Evolutionary conservation across 30 jellyfish, hydroid and myxozoan species (phyloP).

Genomic region (Phacellophora camtschatica): DNA sequence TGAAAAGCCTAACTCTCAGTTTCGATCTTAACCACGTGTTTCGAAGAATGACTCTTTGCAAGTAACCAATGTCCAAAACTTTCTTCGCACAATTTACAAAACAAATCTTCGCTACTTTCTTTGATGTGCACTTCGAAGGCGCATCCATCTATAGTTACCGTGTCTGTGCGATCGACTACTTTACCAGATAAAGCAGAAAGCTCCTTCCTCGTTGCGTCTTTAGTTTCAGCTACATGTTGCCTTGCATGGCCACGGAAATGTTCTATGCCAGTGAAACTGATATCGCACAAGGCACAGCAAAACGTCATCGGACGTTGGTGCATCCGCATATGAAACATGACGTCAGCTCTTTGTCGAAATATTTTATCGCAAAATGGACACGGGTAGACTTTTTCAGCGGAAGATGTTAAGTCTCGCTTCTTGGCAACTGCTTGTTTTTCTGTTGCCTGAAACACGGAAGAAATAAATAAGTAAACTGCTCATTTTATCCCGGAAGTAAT

Average conservation of each 20-base stretch:
- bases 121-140: slow-evolving; percentile 2
- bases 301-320: not conserved
- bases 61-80: not conserved
- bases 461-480: too few relatives aligned
- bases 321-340: not conserved
- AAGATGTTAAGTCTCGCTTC: not conserved
- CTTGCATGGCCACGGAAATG: slow-evolving; percentile 1
- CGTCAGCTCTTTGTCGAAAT: not conserved
- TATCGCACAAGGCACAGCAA: slow-evolving; percentile 11
- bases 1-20: too few relatives aligned
- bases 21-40: too few relatives aligned
- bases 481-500: too few relatives aligned
- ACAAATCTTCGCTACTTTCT: not conserved
- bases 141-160: not conserved
- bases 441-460: too few relatives aligned
- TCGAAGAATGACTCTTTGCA: not conserved
- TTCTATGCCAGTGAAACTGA: not conserved
- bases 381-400: not conserved
- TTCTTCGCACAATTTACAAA: slow-evolving; percentile 4
- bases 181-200: not conserved
- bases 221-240: not conserved
- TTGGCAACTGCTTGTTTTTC: too few relatives aligned
- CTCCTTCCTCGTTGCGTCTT: not conserved
- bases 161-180: not conserved
- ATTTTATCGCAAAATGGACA: not conserved